Base-by-base conservation (phyloP, 2,113 vertebrate species). In the Benitochromis conjunctus region DNA sequence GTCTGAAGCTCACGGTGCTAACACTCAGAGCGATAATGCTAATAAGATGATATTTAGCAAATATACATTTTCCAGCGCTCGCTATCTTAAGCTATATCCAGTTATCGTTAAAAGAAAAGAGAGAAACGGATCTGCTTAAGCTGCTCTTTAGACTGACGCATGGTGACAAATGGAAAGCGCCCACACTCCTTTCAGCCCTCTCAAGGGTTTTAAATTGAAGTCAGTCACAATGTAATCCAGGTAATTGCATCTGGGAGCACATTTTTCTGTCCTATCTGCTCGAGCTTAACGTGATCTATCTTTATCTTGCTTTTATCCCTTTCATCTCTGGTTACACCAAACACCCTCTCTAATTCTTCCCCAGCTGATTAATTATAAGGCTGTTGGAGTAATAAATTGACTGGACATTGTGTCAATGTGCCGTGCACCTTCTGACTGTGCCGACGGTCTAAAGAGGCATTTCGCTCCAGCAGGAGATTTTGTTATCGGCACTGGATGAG, bases 321-420 rank as follows among this genome's bases (percentile, higher is more conserved):
- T 79, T 43, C 19, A 19, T 86, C 57, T 80, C 11, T 11, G 5
- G 55, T 46, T 56, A 55, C 51, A 29, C 51, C 7, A 19, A 7
- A 60, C 38, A 18, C 29, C 24, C 83, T 26, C 48, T 71, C 80
- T 78, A 87, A 85, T 82, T 91, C 46, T 84, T 81, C 36, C 46
- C 60, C 12, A 16, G 29, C 43, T 85, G 53, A 90, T 85, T 85
- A 79, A 88, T 87, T 64, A 84, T 34, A 43, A 55, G 19, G 18
- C 78, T 55, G 24, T 89, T 78, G 82, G 56, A 88, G 78, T 12
- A 12, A 79, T 92, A 51, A 8, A 86, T 74, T n/a, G 51, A 83
- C 24, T 26, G 38, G 83, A 34, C 79, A n/a, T 16, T 41, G 48
- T 57, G 60, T 79, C 10, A n/a, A 56, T 36, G 55, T 85, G 19